Evolutionary conservation across 2,888 invertebrate species (phyloP).

Genomic region (Zootermopsis nevadensis): DNA sequence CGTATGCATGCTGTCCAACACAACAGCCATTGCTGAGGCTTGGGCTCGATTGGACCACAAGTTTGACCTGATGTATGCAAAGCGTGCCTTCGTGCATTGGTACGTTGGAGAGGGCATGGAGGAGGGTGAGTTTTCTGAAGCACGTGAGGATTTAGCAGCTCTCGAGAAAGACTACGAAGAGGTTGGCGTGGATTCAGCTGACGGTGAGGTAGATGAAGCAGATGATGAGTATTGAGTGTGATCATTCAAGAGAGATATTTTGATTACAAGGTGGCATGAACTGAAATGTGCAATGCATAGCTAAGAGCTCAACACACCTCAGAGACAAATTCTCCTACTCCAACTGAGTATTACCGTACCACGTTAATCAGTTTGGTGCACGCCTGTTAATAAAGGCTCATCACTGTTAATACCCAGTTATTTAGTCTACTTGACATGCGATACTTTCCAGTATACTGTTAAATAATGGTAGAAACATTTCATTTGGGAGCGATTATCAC

Average conservation of each 20-base stretch:
- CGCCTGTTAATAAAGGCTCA: not conserved
- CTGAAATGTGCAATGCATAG: too few species aligned
- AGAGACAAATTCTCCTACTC: too few species aligned
- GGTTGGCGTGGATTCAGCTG: constrained; percentile 75
- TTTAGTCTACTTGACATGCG: not conserved
- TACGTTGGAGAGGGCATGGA: constrained; percentile 80
- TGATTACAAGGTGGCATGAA: not conserved
- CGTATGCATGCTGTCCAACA: constrained; percentile 76
- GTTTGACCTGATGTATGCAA: constrained; percentile 77
- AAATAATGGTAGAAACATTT: not conserved
- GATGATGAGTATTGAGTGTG: constrained; percentile 78
- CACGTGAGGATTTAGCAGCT: constrained; percentile 86
- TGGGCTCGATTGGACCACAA: constrained; percentile 76
- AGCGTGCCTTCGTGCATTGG: constrained; percentile 79
- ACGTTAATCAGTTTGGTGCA: not conserved
- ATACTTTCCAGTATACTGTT: not conserved
- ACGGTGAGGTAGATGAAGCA: constrained; percentile 64
- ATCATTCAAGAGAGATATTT: not conserved
- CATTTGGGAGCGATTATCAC: not conserved
- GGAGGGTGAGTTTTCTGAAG: constrained; percentile 74
- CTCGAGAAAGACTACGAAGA: constrained; percentile 85
- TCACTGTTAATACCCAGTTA: not conserved
- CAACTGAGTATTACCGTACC: too few species aligned
- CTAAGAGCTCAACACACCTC: too few species aligned
- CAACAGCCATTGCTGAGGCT: constrained; percentile 75